phyloP scores from a whole-genome alignment of 2,888 invertebrate genomes.

The Sipunculus nudus region DNA sequence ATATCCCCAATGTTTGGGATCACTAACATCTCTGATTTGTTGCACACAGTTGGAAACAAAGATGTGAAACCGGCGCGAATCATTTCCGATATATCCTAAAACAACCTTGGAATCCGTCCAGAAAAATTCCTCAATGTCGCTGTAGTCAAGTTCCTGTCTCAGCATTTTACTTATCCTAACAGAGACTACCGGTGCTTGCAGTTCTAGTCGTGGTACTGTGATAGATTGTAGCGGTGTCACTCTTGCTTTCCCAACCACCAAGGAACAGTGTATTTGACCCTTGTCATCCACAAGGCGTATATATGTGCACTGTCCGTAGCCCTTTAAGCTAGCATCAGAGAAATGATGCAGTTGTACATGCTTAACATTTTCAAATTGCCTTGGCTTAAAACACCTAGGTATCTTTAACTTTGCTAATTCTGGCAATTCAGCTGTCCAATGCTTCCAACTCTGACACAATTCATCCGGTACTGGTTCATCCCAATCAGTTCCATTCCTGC shows the following conservation, averaged over 20 bases:
- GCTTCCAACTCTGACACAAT: neutral
- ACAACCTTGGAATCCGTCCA: slow-evolving; percentile 30
- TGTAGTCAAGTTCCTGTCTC: slow-evolving; percentile 11
- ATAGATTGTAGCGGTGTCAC: slow-evolving; percentile 29
- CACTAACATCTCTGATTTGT: slow-evolving; percentile 33
- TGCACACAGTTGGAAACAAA: slow-evolving; percentile 46
- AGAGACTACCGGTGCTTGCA: slow-evolving; percentile 14
- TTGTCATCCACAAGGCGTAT: neutral
- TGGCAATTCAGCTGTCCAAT: slow-evolving; percentile 2
- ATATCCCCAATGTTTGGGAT: slow-evolving; percentile 41
- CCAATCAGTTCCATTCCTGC: slow-evolving; percentile 29
- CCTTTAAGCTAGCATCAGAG: slow-evolving; percentile 27
- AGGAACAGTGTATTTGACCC: slow-evolving; percentile 17
- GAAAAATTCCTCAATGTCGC: slow-evolving; percentile 9
- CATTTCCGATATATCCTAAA: slow-evolving; percentile 23
- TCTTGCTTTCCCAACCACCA: slow-evolving; percentile 24
- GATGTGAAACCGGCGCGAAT: slow-evolving; percentile 41
- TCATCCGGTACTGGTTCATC: slow-evolving; percentile 35
- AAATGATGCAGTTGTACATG: slow-evolving; percentile 36
- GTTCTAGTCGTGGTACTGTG: slow-evolving; percentile 24
- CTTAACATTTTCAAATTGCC: slow-evolving; percentile 23
- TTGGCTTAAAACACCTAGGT: slow-evolving; percentile 22
- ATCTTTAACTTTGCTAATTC: neutral
- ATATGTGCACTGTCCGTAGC: slow-evolving; percentile 19
- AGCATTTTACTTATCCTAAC: slow-evolving; percentile 14